These are phyloP conservation scores for Thalassoma bifasciatum DNA, from an alignment of 2,113 vertebrate species.

Conservation along the genomic window DNA sequence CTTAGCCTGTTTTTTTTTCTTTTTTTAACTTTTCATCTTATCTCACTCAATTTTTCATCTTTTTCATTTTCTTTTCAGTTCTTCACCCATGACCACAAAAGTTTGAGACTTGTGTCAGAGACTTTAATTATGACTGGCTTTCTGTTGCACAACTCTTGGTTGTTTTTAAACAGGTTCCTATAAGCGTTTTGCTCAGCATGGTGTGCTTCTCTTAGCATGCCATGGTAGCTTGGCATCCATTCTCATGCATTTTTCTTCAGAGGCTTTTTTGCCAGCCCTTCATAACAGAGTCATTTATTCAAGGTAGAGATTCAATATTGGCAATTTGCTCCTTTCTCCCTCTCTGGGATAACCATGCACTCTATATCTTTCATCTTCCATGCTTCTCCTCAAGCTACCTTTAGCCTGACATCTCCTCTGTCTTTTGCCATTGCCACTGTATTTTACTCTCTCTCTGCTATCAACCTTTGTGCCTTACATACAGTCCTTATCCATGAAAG, in stretches of 20 bases:
- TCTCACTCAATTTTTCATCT: neutral
- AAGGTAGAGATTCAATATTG: conserved; percentile 49
- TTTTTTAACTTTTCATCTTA: neutral
- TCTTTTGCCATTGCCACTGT: conserved; percentile 18
- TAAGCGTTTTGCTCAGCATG: conserved; percentile 26
- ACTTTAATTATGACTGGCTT: neutral
- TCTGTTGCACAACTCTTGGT: neutral
- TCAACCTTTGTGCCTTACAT: conserved; percentile 22
- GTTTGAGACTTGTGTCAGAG: too few species aligned
- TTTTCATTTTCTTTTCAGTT: neutral
- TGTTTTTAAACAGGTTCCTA: conserved; percentile 25
- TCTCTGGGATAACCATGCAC: conserved; percentile 21
- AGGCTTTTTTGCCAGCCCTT: conserved; percentile 44
- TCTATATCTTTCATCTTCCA: conserved; percentile 62
- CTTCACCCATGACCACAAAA: neutral
- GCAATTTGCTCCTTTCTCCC: conserved; percentile 43
- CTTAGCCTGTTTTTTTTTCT: neutral
- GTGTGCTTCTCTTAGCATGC: conserved; percentile 10
- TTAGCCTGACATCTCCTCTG: conserved; percentile 29
- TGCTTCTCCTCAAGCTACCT: conserved; percentile 36
- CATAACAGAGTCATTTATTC: conserved; percentile 43
- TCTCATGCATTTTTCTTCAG: conserved; percentile 32
- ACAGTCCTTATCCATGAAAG: conserved; percentile 25
- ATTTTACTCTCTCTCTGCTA: conserved; percentile 32
- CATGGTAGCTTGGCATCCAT: conserved; percentile 18